Evolutionary conservation across 1,140 invertebrate genomes (phyloP), one percentile per base, ranked within the genome.

Genomic region (Scylla paramamosain): DNA sequence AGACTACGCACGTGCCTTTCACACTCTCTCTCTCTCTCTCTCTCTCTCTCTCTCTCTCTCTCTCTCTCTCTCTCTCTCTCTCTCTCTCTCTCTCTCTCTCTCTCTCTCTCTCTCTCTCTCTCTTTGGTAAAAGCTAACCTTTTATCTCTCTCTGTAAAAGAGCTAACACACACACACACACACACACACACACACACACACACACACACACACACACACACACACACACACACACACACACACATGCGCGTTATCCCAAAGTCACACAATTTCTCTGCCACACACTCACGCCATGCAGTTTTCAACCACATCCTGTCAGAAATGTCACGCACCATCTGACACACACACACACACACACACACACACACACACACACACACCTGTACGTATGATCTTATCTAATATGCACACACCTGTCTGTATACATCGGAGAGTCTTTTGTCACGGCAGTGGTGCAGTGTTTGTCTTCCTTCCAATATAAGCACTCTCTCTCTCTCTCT

Each of bases 291-390:
- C 39, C 39, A 39, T 39, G 39, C 39, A 39, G 39, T 39, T 39
- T 39, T 39, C 39, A 39, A 39, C 39, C 39, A 39, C 39, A 39
- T 39, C 39, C 39, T 39, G 39, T 39, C 39, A 39, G 39, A 39
- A 39, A 39, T 39, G 39, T 39, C 39, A 39, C 39, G 39, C 39
- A 39, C 39, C 39, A 39, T 39, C 39, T 39, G 39, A 39, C 52
- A 39, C 31, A 39, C 86, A 32, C 29, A 8, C 86, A 45, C 32
- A 88, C 28, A 88, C 86, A 88, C 86, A 31, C 31, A 88, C 86
- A 88, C 31, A 31, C 86, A 88, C 31, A 88, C 86, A 88, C 31
- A 88, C 31, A 88, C 8, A 88, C n/a, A 88, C 31, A 88, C 86
- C 14, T 14, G 14, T 31, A 4, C 25, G 39, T 31, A 86, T 32